Percentiles rank a stretch among this genome's conserved stretches.
Conservation (phyloP, 2,888 invertebrate species). For the Pycnomerus fuliginosus region DNA sequence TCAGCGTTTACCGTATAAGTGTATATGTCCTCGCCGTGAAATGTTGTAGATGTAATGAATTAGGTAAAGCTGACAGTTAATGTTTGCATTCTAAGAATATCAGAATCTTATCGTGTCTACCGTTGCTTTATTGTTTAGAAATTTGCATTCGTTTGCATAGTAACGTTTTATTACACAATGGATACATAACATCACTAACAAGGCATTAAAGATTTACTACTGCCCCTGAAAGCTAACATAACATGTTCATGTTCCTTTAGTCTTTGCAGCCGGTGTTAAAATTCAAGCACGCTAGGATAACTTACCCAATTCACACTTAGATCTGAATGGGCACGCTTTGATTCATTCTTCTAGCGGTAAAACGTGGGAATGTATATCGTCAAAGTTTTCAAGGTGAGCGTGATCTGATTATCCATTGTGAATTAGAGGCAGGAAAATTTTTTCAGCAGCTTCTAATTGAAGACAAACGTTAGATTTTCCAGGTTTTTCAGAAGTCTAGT, state of each 20-base stretch:
- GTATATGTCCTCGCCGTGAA: conserved; percentile 41
- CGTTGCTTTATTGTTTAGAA: conserved; percentile 38
- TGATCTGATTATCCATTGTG: conserved; percentile 26
- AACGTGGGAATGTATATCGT: conserved; percentile 40
- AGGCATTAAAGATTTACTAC: not conserved
- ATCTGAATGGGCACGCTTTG: conserved; percentile 1
- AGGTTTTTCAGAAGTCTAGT: conserved; percentile 33
- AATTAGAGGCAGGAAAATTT: conserved; percentile 24
- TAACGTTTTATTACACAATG: conserved; percentile 10
- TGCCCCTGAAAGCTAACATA: not conserved
- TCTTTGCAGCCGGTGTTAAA: not conserved
- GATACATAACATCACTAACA: too few species aligned
- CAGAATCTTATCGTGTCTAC: conserved; percentile 42
- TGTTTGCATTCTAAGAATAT: conserved; percentile 43
- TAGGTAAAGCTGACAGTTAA: conserved; percentile 46
- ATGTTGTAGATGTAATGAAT: conserved; percentile 43
- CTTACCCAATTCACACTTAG: conserved; percentile 2
- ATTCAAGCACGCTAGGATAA: not conserved
- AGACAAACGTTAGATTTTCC: conserved; percentile 28
- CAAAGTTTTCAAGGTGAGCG: conserved; percentile 27
- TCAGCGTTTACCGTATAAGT: conserved; percentile 19
- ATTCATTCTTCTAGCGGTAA: too few species aligned
- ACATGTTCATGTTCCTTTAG: not conserved
- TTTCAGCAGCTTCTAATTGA: conserved; percentile 26
- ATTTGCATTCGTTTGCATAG: conserved; percentile 41